Evolutionary conservation across 2,113 vertebrate species (phyloP).

Genomic region (Empidonax alnorum): DNA sequence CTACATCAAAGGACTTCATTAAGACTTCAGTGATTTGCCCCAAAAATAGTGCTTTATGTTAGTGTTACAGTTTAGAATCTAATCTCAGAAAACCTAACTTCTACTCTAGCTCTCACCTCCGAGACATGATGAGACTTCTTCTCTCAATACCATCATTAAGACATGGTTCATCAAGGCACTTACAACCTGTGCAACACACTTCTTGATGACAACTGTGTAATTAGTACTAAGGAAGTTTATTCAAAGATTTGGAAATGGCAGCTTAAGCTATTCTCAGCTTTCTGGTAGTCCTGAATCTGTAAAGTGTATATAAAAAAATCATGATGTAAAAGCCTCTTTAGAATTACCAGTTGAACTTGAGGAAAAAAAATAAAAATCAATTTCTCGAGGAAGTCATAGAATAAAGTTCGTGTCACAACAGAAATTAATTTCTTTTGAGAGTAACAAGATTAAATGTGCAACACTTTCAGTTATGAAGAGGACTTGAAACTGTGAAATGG

Average conservation of each 20-base stretch:
- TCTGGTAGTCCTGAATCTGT: background rate
- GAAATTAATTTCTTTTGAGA: background rate
- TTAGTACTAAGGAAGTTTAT: background rate
- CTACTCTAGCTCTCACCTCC: background rate
- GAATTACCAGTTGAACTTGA: background rate
- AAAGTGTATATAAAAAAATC: background rate
- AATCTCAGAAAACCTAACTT: background rate
- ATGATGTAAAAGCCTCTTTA: background rate
- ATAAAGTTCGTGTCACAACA: background rate
- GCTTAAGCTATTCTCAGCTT: background rate
- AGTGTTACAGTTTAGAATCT: background rate
- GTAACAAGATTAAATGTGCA: slow-evolving; percentile 22
- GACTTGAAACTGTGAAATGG: slow-evolving; percentile 38
- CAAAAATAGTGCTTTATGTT: background rate
- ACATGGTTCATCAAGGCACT: background rate
- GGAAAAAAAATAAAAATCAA: background rate
- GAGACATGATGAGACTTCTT: background rate
- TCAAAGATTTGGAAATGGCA: background rate
- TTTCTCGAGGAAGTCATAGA: background rate
- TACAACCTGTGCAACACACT: background rate
- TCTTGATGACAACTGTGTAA: background rate
- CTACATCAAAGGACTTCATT: background rate
- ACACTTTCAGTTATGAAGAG: background rate
- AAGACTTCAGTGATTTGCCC: background rate
- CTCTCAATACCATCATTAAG: background rate